Conservation (phyloP, 2,888 invertebrate genomes). For the Lepas anatifera region DNA sequence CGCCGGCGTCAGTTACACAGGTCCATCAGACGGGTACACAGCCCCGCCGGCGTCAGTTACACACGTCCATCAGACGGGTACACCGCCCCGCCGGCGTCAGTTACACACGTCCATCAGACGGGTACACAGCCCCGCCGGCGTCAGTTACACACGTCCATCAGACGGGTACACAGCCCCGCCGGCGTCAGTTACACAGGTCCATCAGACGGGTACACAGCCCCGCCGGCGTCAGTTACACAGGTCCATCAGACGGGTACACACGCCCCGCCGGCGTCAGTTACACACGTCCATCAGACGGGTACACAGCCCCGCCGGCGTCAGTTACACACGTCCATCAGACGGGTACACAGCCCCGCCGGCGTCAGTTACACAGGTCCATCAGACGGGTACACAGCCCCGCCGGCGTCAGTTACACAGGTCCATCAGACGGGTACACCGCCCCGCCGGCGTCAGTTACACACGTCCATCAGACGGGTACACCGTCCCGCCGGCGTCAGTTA, state of each 20-base stretch:
- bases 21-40: no score
- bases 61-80: no score
- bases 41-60: not conserved
- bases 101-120: no score
- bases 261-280: no score
- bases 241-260: no score
- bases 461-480: no score
- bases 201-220: constrained; percentile 10
- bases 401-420: no score
- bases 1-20: not conserved
- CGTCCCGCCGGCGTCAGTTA: not conserved
- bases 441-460: not conserved
- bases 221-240: not conserved
- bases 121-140: not conserved
- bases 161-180: not conserved
- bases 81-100: not conserved
- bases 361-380: no score
- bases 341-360: not conserved
- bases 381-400: constrained; percentile 1
- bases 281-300: no score
- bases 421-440: constrained; percentile 13
- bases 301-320: not conserved
- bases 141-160: no score
- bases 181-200: no score
- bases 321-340: no score